A percentile compares a stretch with the other conserved stretches of the same genome.
phyloP scores from a whole-genome alignment of 2,888 invertebrate species.

The Drosophila planitibia region DNA sequence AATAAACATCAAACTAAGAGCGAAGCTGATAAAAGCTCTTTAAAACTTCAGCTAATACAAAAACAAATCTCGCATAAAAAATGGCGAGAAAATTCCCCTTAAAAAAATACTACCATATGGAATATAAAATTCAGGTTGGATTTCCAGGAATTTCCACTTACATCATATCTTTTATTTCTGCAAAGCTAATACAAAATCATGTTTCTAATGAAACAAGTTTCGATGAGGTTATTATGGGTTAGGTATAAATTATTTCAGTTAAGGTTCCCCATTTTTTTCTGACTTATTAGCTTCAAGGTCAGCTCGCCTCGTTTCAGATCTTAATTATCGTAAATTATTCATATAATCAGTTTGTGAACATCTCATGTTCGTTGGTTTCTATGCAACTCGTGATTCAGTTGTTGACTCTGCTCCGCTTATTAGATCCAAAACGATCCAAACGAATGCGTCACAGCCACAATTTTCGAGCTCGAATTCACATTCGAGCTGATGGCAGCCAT shows the following conservation, averaged over 20 bases:
- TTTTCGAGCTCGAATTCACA: slow-evolving; percentile 18
- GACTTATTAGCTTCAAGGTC: slow-evolving; percentile 22
- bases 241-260: slow-evolving; percentile 4
- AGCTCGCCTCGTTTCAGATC: slow-evolving; percentile 9
- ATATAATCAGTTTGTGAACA: slow-evolving; percentile 22
- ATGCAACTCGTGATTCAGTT: slow-evolving; percentile 40
- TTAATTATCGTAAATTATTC: slow-evolving; percentile 41
- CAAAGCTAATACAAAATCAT: background rate
- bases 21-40: background rate
- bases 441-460: slow-evolving; percentile 36
- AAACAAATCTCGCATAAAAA: background rate
- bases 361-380: slow-evolving; percentile 6
- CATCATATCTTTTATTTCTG: background rate
- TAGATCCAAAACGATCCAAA: slow-evolving; percentile 15
- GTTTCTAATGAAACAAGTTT: slow-evolving; percentile 12
- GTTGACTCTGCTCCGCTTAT: slow-evolving; percentile 30
- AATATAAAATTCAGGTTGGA: background rate
- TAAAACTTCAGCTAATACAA: background rate
- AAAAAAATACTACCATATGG: background rate
- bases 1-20: background rate
- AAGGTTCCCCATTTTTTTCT: slow-evolving; percentile 6
- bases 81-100: background rate
- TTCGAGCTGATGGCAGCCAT: slow-evolving; percentile 17
- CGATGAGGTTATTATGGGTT: background rate
- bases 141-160: background rate